phyloP scores from a whole-genome alignment of 1,140 invertebrate species.

The Oreohelix idahoensis region DNA sequence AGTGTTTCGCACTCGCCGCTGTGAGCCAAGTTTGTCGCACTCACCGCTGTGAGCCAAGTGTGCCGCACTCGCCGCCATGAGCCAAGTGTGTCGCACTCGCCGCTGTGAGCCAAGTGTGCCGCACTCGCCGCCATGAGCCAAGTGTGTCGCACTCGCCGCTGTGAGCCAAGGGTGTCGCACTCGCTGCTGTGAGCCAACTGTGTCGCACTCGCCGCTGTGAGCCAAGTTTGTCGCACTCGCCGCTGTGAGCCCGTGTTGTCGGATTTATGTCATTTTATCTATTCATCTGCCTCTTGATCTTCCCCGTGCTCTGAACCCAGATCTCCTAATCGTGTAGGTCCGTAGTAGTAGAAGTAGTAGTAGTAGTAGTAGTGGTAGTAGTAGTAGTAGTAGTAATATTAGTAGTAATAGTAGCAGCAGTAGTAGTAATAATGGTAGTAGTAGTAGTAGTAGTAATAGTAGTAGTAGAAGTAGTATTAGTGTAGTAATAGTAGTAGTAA shows the following conservation, averaged over 20 bases:
- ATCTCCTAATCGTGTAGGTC: conserved; percentile 18
- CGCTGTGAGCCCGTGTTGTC: too few relatives aligned
- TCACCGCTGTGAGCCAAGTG: too few relatives aligned
- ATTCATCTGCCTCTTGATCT: too few relatives aligned
- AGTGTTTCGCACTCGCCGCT: too few relatives aligned
- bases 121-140: too few relatives aligned
- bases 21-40: too few relatives aligned
- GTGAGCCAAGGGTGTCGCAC: neutral
- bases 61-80: too few relatives aligned
- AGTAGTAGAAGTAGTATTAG: conserved; percentile 40
- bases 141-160: too few relatives aligned
- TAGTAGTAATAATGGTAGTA: conserved; percentile 24
- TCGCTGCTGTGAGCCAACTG: neutral
- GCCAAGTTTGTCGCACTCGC: too few relatives aligned
- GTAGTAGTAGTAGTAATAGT: conserved; percentile 42
- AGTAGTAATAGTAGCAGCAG: neutral
- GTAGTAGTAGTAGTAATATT: neutral
- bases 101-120: neutral
- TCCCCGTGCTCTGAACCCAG: too few relatives aligned
- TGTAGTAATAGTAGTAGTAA: conserved; percentile 40
- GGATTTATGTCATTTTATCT: too few relatives aligned
- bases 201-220: too few relatives aligned
- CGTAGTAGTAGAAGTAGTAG: conserved; percentile 4
- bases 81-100: neutral
- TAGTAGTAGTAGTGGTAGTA: neutral